Evolutionary conservation across 2,113 vertebrate species (phyloP), one percentile per base, ranked within the genome.

Genomic region (Indri indri): DNA sequence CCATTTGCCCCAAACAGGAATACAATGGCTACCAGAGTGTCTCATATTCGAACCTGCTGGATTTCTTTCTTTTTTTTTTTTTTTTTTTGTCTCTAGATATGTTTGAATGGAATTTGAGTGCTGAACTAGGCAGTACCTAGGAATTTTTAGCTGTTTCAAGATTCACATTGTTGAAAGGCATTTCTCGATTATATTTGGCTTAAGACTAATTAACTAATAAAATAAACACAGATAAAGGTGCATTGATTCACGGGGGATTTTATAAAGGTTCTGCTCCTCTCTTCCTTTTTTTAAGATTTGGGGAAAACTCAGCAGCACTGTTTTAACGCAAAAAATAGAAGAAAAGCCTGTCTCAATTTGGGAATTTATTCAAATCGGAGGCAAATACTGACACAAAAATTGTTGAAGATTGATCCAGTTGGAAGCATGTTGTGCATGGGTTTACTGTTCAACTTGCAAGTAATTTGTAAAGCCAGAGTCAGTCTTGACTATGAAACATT

Each of bases 401-500:
- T 96, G 96, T 47, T 95, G 70, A 97, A 97, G 98, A 98, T 97
- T 98, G 98, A 98, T 98, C 98, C 0, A 30, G 88, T 97, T 97
- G 97, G 97, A 98, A 98, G 97, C 81, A 34, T 93, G 97, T 96
- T 97, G 98, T 98, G 97, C 98, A 98, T 94, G 92, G 97, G 80
- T 97, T 97, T 97, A 91, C 98, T 98, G 98, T 95, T 98, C 98
- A 98, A 98, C 98, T 98, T 98, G 98, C 98, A 97, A 98, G 98
- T 98, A 98, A 98, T 99, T 99, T 99, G 98, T 98, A 99, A 99
- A 98, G 98, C 98, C 97, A 73, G 92, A 98, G 92, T 98, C 98
- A 98, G 99, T 98, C 98, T 98, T 99, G 99, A 99, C 98, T 99
- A 99, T 99, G 99, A 99, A 99, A 99, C 99, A 99, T 99, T 99